phyloP scores from a whole-genome alignment of 2,113 vertebrate genomes.

The Rhinolophus sinicus region DNA sequence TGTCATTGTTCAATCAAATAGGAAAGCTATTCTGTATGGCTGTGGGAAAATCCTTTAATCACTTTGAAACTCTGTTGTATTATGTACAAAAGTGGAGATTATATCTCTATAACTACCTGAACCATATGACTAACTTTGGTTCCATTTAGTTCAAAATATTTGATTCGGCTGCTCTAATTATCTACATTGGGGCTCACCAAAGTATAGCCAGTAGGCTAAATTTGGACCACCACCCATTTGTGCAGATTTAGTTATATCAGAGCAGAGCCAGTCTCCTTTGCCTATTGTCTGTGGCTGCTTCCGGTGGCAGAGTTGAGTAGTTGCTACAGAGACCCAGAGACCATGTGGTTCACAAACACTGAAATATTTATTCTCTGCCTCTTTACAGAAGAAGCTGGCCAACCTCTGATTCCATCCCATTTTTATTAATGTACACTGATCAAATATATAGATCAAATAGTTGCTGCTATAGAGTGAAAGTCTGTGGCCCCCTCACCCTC shows the following conservation, averaged over 20 bases:
- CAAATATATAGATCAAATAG: background rate
- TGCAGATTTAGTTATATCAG: background rate
- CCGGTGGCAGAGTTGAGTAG: background rate
- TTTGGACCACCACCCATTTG: background rate
- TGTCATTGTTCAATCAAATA: background rate
- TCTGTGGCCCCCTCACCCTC: background rate
- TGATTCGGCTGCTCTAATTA: background rate
- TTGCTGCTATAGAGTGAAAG: background rate
- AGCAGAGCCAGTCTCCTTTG: background rate
- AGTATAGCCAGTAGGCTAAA: background rate
- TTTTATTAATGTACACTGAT: background rate
- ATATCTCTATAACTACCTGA: background rate
- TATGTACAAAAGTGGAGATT: background rate
- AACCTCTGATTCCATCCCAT: background rate
- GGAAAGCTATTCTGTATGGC: background rate
- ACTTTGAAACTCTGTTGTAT: background rate
- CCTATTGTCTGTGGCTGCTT: background rate
- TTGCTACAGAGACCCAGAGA: background rate
- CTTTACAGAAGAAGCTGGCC: background rate
- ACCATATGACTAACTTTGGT: background rate
- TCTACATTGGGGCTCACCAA: background rate
- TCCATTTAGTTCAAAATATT: conserved; percentile 36
- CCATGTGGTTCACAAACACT: background rate
- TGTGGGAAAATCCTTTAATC: conserved; percentile 6
- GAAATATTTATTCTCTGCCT: background rate